Evolutionary conservation across 2,888 invertebrate genomes (phyloP).

Genomic region (Dynastes tityus): DNA sequence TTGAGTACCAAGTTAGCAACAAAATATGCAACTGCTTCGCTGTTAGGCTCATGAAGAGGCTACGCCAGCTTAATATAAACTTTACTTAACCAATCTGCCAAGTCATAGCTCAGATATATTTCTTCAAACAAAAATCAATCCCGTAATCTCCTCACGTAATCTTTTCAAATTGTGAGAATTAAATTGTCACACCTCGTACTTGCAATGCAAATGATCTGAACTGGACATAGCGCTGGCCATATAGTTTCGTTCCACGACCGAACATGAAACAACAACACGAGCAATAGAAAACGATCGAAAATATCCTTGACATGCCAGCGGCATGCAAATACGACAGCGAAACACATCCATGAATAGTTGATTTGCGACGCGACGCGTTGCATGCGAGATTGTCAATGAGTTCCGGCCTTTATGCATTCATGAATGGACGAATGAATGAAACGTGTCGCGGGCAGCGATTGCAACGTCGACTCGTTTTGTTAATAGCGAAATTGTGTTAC

Average conservation of each 20-base stretch:
- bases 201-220: too few relatives aligned
- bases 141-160: too few relatives aligned
- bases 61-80: too few relatives aligned
- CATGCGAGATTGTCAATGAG: conserved; percentile 42
- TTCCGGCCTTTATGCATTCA: conserved; percentile 42
- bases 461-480: conserved; percentile 3
- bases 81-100: too few relatives aligned
- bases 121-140: too few relatives aligned
- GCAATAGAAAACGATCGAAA: conserved; percentile 36
- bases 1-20: too few relatives aligned
- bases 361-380: conserved; percentile 38
- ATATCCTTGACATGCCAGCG: conserved; percentile 34
- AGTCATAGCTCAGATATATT: too few relatives aligned
- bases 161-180: too few relatives aligned
- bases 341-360: conserved; percentile 22
- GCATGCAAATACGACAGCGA: conserved; percentile 28
- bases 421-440: conserved; percentile 41
- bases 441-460: conserved; percentile 20
- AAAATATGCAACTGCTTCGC: too few relatives aligned
- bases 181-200: too few relatives aligned
- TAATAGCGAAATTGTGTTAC: not conserved
- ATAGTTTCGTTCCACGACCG: conserved; percentile 2
- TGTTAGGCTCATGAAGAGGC: too few relatives aligned
- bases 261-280: conserved; percentile 22
- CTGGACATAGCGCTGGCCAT: too few relatives aligned